phyloP scores from a whole-genome alignment of 2,888 invertebrate species.

The Scaeva pyrastri region DNA sequence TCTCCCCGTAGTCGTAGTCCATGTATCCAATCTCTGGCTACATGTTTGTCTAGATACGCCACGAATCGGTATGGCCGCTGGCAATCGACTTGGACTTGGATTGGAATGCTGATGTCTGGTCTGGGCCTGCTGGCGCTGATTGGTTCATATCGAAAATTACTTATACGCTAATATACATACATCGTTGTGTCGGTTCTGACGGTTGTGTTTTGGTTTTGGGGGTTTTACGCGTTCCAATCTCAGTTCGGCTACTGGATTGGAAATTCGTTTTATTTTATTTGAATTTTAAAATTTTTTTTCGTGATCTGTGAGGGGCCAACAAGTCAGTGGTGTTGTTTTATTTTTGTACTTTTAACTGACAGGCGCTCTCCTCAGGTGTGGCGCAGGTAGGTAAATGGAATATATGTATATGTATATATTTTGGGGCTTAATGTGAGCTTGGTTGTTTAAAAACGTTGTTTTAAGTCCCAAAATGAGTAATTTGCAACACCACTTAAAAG shows the following conservation, averaged over 20 bases:
- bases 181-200: not conserved
- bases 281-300: slow-evolving; percentile 26
- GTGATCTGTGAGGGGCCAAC: slow-evolving; percentile 23
- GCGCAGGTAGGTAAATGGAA: slow-evolving; percentile 75
- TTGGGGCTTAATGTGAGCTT: slow-evolving; percentile 71
- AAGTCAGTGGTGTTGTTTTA: slow-evolving; percentile 17
- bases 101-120: slow-evolving; percentile 51
- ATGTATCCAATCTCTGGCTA: slow-evolving; percentile 46
- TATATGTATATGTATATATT: slow-evolving; percentile 65
- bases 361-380: slow-evolving; percentile 50
- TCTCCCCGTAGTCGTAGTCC: not conserved
- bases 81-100: slow-evolving; percentile 39
- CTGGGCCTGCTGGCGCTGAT: slow-evolving; percentile 68
- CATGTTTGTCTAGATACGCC: not conserved
- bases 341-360: slow-evolving; percentile 19
- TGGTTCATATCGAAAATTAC: slow-evolving; percentile 67
- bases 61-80: not conserved
- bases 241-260: slow-evolving; percentile 70
- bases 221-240: slow-evolving; percentile 42
- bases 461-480: slow-evolving; percentile 58
- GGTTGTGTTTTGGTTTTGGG: slow-evolving; percentile 2
- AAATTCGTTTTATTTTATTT: slow-evolving; percentile 16
- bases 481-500: slow-evolving; percentile 73
- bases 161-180: slow-evolving; percentile 57
- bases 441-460: slow-evolving; percentile 63